These are phyloP conservation scores for Listrodromus nycthemerus DNA, from an alignment of 2,888 invertebrate species.

Conservation along the genomic window DNA sequence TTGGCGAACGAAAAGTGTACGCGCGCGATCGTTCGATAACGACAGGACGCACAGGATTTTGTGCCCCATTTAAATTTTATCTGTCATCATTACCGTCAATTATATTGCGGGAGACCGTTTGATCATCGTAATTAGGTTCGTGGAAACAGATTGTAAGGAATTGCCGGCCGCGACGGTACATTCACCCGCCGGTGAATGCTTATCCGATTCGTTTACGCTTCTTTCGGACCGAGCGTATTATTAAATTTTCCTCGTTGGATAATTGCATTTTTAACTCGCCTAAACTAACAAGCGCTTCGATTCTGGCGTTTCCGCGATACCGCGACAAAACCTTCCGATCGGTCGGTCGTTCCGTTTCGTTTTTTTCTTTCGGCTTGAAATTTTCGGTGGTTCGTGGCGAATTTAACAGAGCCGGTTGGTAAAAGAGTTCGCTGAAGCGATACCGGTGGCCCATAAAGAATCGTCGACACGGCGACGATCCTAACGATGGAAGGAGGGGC, in stretches of 20 bases:
- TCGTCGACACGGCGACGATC: conserved; percentile 32
- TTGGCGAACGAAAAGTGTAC: background rate
- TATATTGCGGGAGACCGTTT: background rate
- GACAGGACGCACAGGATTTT: background rate
- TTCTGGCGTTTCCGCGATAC: background rate
- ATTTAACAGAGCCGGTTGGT: conserved; percentile 35
- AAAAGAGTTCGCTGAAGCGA: background rate
- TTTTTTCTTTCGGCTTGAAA: background rate
- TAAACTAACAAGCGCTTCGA: background rate
- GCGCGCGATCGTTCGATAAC: background rate
- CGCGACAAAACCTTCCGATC: background rate
- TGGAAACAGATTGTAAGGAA: conserved; percentile 26
- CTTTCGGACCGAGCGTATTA: conserved; percentile 24
- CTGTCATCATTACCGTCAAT: background rate
- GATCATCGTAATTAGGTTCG: conserved; percentile 27
- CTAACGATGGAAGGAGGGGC: background rate
- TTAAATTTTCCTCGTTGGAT: conserved; percentile 18
- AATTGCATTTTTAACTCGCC: conserved; percentile 27
- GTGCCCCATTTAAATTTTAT: background rate
- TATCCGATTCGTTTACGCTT: conserved; percentile 24
- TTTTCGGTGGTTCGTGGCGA: conserved; percentile 12
- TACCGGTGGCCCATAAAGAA: conserved; percentile 29
- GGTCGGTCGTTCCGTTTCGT: conserved; percentile 23
- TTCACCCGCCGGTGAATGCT: conserved; percentile 59
- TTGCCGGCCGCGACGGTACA: conserved; percentile 50